Evolutionary conservation across 2,888 invertebrate genomes (phyloP).

Genomic region (Platycnemis pennipes): DNA sequence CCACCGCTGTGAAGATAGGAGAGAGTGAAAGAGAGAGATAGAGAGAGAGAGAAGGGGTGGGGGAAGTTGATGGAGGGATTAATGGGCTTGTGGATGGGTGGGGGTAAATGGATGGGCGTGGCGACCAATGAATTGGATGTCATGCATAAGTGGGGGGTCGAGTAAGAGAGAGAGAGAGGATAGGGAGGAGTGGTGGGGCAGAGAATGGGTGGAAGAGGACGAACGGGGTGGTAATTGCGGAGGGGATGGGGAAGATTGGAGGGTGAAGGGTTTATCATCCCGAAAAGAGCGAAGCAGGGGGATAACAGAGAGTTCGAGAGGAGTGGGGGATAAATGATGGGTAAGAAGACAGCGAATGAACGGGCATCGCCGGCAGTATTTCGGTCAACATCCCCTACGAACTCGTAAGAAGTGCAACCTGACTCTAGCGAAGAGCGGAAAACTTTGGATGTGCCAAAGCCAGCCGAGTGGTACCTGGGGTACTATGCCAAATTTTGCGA

Average conservation of each 20-base stretch:
- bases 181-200: neutral
- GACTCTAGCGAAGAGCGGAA: neutral
- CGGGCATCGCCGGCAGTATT: neutral
- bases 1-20: neutral
- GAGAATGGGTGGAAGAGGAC: neutral
- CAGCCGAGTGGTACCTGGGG: neutral
- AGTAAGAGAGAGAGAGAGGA: neutral
- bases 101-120: neutral
- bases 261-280: neutral
- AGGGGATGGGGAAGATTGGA: neutral
- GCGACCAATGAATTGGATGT: constrained; percentile 30
- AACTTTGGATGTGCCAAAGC: neutral
- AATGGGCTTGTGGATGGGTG: neutral
- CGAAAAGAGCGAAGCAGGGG: neutral
- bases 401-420: neutral
- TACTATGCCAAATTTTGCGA: neutral
- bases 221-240: neutral
- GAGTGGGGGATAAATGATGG: neutral
- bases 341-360: neutral
- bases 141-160: constrained; percentile 22
- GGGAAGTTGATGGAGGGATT: neutral
- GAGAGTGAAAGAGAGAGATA: neutral
- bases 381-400: neutral
- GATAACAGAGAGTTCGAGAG: neutral
- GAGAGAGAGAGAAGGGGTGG: neutral